phyloP scores from a whole-genome alignment of 2,797 vertebrate genomes.

The Oryzias dopingdopingensis region DNA sequence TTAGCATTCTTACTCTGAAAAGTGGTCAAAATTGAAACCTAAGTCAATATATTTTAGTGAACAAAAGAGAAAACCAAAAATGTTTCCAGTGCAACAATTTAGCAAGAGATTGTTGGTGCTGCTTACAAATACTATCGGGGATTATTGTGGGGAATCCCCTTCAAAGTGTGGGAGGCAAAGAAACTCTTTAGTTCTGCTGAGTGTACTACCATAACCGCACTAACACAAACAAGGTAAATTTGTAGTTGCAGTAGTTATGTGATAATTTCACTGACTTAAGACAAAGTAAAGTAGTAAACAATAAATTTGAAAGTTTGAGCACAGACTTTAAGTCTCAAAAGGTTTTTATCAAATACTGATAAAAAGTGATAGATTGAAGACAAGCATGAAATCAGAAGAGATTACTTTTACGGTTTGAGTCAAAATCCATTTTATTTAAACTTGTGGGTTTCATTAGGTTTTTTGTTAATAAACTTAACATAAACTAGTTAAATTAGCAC shows the following conservation, averaged over 20 bases:
- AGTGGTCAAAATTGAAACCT: constrained; percentile 3
- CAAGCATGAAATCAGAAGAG: too few relatives aligned
- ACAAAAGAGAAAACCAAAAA: constrained; percentile 2
- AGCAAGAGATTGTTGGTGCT: background rate
- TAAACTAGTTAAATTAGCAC: too few relatives aligned
- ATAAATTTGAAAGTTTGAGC: too few relatives aligned
- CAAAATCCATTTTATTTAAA: too few relatives aligned
- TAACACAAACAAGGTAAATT: background rate
- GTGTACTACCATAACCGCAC: background rate
- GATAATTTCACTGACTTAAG: too few relatives aligned
- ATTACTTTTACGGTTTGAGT: too few relatives aligned
- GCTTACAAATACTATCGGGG: constrained; percentile 9
- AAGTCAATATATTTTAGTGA: constrained; percentile 11
- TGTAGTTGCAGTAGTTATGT: background rate
- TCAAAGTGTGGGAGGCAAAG: background rate
- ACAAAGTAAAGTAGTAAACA: too few relatives aligned
- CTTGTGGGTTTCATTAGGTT: too few relatives aligned
- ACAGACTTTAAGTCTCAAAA: too few relatives aligned
- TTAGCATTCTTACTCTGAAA: constrained; percentile 11
- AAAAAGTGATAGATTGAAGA: too few relatives aligned
- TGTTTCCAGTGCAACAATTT: background rate
- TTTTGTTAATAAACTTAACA: too few relatives aligned
- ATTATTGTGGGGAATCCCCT: constrained; percentile 58
- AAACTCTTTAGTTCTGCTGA: constrained; percentile 12
- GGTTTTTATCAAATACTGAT: too few relatives aligned